Conservation (phyloP, 2,888 invertebrate species). For the Cheilosia grossa region DNA sequence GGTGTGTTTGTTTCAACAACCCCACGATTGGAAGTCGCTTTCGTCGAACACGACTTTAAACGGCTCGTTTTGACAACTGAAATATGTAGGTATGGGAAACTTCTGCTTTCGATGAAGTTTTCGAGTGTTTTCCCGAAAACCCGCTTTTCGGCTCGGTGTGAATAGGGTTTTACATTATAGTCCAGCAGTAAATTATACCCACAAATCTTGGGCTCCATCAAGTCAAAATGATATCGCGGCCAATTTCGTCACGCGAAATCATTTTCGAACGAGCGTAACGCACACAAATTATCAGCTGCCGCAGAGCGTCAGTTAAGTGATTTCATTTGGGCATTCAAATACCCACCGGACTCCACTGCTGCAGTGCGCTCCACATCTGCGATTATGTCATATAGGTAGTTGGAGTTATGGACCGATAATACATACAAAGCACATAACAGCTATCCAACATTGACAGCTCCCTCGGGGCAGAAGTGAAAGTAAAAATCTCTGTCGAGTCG, state of each 20-base stretch:
- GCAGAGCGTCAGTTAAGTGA: slow-evolving; percentile 71
- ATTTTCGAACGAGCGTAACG: slow-evolving; percentile 73
- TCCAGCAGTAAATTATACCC: slow-evolving; percentile 14
- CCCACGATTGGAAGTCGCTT: no score
- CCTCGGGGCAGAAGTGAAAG: slow-evolving; percentile 74
- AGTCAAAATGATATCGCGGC: slow-evolving; percentile 66
- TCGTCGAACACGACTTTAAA: no score
- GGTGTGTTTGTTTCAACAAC: no score
- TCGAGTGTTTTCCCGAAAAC: no score
- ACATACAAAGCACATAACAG: slow-evolving; percentile 37
- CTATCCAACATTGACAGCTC: slow-evolving; percentile 71
- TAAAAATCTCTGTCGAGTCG: slow-evolving; percentile 61
- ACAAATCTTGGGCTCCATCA: slow-evolving; percentile 48
- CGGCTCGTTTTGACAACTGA: no score
- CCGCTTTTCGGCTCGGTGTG: no score
- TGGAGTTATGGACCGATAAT: slow-evolving; percentile 51
- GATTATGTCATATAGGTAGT: slow-evolving; percentile 72
- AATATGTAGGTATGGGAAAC: no score
- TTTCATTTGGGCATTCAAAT: slow-evolving; percentile 70
- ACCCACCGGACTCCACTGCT: slow-evolving; percentile 54
- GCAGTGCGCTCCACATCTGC: slow-evolving; percentile 54
- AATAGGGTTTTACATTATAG: slow-evolving; percentile 17
- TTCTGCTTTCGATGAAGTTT: no score
- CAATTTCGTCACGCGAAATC: slow-evolving; percentile 73
- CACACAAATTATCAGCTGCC: slow-evolving; percentile 73